These are phyloP conservation scores for Dryobotodes eremita DNA, from an alignment of 2,888 invertebrate species.

Conservation along the genomic window DNA sequence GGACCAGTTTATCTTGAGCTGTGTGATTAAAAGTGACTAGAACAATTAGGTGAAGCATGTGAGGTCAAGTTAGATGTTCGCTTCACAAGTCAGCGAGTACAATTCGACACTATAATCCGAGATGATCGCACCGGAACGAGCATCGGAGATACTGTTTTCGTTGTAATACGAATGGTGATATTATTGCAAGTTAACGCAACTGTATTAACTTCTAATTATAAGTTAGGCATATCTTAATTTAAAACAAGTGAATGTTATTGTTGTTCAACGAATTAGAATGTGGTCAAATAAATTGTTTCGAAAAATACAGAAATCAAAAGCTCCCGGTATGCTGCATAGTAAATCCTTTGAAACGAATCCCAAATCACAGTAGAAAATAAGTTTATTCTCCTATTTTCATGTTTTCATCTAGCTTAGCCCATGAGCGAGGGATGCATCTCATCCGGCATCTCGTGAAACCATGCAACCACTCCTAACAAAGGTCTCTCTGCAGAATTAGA, in stretches of 20 bases:
- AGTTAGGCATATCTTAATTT: too few species aligned
- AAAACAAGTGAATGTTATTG: too few species aligned
- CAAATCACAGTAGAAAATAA: too few species aligned
- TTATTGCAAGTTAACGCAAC: neutral
- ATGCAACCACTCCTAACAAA: slow-evolving; percentile 72
- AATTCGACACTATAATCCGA: slow-evolving; percentile 85
- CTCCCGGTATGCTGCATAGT: too few species aligned
- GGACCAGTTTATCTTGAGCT: slow-evolving; percentile 75
- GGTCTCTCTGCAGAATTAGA: slow-evolving; percentile 85
- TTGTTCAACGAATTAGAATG: too few species aligned
- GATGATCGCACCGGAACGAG: slow-evolving; percentile 87
- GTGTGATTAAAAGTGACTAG: slow-evolving; percentile 53
- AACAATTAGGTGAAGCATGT: slow-evolving; percentile 52
- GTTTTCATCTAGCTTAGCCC: too few species aligned
- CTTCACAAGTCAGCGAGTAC: slow-evolving; percentile 82
- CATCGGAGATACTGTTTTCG: slow-evolving; percentile 77
- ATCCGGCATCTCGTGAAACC: slow-evolving; percentile 53
- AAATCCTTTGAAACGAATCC: too few species aligned
- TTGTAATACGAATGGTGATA: slow-evolving; percentile 54
- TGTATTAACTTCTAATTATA: neutral
- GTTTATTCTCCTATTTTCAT: too few species aligned
- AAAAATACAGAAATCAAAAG: too few species aligned
- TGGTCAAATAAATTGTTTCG: too few species aligned
- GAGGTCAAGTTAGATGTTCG: slow-evolving; percentile 70
- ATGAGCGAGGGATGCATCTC: neutral